Evolutionary conservation across 2,888 invertebrate genomes (phyloP), one percentile per base, ranked within the genome.

Genomic region (Augochlorella aurata): DNA sequence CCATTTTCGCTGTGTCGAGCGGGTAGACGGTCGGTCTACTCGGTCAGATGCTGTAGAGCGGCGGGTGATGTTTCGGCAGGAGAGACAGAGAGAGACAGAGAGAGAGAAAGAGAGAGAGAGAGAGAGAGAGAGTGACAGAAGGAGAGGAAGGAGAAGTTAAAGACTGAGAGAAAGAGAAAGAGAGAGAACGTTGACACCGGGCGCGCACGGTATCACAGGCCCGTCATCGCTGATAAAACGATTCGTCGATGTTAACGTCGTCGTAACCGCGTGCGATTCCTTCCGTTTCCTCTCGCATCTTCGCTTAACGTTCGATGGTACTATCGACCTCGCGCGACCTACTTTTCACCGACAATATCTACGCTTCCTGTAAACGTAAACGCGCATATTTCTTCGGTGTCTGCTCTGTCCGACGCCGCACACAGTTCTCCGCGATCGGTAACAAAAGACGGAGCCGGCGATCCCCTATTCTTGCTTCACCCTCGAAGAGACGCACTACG

Each of bases 1-100:
- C 98, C 94, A 97, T 96, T 86, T 90, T 93, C 82, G 77, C 84
- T 80, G 77, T 68, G 76, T 70, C 54, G 70, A 54, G 52, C 38
- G 71, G 71, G 67, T 65, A 77, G 76, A 74, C 77, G 66, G 21
- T 70, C 38, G 82, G 71, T 71, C 75, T 82, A 80, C 74, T 76
- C 77, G 80, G 82, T 83, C 76, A 81, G 54, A 72, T 72, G 81
- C 38, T 38, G 70, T 54, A 78, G 61, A 77, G n/a, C 58, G 66
- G 66, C 65, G 81, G 49, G 47, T 49, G 49, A 24, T 58, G 58
- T 58, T 38, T 58, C 24, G 24, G 58, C 58, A 58, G 58, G 14
- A 50, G 18, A 50, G 18, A 50, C 18, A 50, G 50, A 18, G 18
- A 18, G 50, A 50, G 18, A 18, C 5, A 50, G 50, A 50, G 18